Percentiles rank a stretch among this genome's conserved stretches.
phyloP scores from a whole-genome alignment of 2,113 vertebrate species.

The Erpornis zantholeuca region DNA sequence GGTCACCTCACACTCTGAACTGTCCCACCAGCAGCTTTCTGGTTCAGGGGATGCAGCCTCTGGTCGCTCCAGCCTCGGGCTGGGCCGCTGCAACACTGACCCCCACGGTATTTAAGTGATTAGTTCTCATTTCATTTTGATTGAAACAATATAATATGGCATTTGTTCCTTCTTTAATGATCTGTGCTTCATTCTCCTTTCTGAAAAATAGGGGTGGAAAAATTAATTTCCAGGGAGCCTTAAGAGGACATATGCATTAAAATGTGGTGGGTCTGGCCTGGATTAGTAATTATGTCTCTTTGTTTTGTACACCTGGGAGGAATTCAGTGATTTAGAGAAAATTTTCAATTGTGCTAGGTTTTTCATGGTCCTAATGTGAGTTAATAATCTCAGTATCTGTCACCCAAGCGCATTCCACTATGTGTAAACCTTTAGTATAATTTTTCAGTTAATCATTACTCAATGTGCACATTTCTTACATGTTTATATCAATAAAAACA shows the following conservation, averaged over 20 bases:
- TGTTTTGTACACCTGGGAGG: neutral
- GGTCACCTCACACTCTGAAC: too few relatives aligned
- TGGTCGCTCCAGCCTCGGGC: too few relatives aligned
- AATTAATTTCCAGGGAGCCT: neutral
- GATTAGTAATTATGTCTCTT: neutral
- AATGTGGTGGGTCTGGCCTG: neutral
- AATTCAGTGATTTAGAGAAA: neutral
- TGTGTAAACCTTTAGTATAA: neutral
- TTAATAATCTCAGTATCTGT: neutral
- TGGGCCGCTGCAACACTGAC: neutral
- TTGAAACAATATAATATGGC: neutral
- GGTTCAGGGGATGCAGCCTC: too few relatives aligned
- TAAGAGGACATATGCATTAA: neutral
- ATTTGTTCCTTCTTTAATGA: neutral
- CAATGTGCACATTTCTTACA: neutral
- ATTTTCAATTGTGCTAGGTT: neutral
- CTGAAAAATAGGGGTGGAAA: neutral
- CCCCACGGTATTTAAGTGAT: neutral
- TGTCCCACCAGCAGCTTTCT: too few relatives aligned
- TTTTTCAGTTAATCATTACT: neutral
- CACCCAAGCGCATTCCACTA: neutral
- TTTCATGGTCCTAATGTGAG: neutral
- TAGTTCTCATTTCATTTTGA: slow-evolving; percentile 7
- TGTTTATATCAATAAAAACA: neutral
- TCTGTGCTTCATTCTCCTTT: neutral